Evolutionary conservation across 2,797 vertebrate genomes (phyloP), one percentile per base, ranked within the genome.

Genomic region (Halcyon chelicuti): DNA sequence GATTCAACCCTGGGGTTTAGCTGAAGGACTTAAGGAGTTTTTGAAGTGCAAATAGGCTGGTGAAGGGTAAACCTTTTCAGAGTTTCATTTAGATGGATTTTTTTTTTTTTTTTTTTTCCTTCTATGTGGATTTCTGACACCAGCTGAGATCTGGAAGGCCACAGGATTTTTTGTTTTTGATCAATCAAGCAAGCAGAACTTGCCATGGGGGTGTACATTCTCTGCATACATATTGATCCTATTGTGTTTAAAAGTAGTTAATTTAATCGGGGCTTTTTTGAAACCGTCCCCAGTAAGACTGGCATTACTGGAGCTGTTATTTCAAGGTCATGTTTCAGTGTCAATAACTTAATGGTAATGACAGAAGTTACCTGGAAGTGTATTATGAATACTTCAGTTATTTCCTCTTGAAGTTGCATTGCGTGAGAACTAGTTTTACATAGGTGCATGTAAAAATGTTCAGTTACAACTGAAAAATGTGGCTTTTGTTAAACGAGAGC

Each of bases 41-140:
- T 98, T 98, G 98, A 98, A 98, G 98, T 98, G 97, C 98, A 98
- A 98, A 98, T 98, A 96, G 97, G 92, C 93, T 98, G 94, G 96
- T 95, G 98, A 98, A 98, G 98, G 96, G 97, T 98, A 98, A 98
- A 98, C 96, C 96, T 96, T 98, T 98, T 98, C 97, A 98, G 97
- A 96, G 96, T 97, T 98, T 97, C 96, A 97, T 97, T 98, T 97
- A 98, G 98, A 98, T 98, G 97, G 97, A 98, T 98, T 97, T 97
- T 98, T 67, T 67, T 95, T 92, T 95, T 98, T 95, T 89, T 44
- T 44, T 46, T 46, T 98, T 95, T 90, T 46, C 11, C 22, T 22
- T 87, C 96, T 97, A 37, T 98, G 97, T 97, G 96, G 97, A 98
- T 98, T 98, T 98, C 97, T 98, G 97, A 97, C 97, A 97, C 97